phyloP scores from a whole-genome alignment of 2,888 invertebrate species.

The Candidula unifasciata region DNA sequence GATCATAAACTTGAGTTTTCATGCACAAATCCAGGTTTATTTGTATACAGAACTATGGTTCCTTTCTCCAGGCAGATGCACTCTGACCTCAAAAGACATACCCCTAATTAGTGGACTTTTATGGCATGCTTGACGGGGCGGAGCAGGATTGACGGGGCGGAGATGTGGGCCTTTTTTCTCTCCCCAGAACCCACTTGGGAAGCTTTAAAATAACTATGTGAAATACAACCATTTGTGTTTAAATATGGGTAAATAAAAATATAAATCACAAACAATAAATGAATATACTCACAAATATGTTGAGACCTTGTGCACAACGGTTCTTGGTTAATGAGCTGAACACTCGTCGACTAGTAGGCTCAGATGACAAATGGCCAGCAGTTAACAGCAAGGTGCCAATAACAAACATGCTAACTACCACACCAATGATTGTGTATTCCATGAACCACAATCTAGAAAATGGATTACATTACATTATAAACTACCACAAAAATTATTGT shows the following conservation, averaged over 20 bases:
- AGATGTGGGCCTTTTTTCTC: no score
- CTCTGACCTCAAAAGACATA: no score
- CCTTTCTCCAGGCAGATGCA: no score
- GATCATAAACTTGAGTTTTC: no score
- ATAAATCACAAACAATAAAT: neutral
- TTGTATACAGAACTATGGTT: no score
- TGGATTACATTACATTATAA: neutral
- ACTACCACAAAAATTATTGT: slow-evolving; percentile 72
- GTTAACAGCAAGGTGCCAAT: slow-evolving; percentile 69
- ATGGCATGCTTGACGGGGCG: no score
- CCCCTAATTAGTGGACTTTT: no score
- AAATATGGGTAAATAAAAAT: neutral
- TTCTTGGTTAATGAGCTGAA: slow-evolving; percentile 74
- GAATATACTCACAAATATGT: slow-evolving; percentile 70
- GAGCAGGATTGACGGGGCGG: no score
- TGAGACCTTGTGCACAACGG: slow-evolving; percentile 71
- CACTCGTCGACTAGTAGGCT: slow-evolving; percentile 71
- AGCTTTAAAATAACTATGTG: no score
- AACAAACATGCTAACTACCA: slow-evolving; percentile 73
- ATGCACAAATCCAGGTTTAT: no score
- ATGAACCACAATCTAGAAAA: slow-evolving; percentile 70
- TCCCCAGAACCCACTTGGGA: no score
- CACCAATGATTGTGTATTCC: slow-evolving; percentile 71
- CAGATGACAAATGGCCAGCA: slow-evolving; percentile 69
- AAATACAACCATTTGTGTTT: no score